These are phyloP conservation scores for Ormyrus pomaceus DNA, from an alignment of 2,888 invertebrate genomes.

Conservation along the genomic window DNA sequence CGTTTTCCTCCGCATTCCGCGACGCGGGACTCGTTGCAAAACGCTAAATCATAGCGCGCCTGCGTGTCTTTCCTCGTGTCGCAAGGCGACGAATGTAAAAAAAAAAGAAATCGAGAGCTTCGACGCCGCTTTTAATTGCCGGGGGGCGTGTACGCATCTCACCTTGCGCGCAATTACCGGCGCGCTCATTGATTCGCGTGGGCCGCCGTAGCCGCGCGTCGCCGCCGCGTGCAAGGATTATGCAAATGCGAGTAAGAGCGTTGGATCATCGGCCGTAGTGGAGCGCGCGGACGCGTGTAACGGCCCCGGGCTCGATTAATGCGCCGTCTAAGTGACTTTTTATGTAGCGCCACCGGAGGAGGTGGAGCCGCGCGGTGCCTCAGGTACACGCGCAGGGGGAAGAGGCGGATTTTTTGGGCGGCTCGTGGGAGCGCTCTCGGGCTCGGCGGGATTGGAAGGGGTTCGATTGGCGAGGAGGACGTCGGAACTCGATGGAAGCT, in stretches of 20 bases:
- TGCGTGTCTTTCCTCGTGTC: neutral
- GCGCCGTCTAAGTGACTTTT: conserved; percentile 57
- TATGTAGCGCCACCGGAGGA: conserved; percentile 39
- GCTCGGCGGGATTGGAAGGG: no score
- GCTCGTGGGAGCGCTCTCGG: neutral
- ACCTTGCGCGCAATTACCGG: conserved; percentile 45
- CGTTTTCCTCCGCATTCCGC: neutral
- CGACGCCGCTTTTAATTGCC: conserved; percentile 36
- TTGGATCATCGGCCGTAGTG: conserved; percentile 22
- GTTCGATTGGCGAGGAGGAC: no score
- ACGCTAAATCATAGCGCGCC: conserved; percentile 32
- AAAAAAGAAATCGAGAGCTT: neutral
- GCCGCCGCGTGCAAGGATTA: conserved; percentile 27
- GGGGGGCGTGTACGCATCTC: conserved; percentile 16
- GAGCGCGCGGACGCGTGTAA: neutral
- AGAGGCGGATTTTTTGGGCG: conserved; percentile 2
- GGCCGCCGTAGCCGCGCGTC: conserved; percentile 7
- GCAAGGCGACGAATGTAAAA: conserved; percentile 2
- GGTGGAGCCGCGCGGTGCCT: neutral
- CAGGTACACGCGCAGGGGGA: neutral
- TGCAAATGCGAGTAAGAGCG: conserved; percentile 43
- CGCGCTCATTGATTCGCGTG: conserved; percentile 46
- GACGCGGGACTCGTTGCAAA: conserved; percentile 21
- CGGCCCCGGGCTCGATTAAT: conserved; percentile 42
- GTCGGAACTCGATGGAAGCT: no score